Evolutionary conservation across 2,113 vertebrate genomes (phyloP), one percentile per base, ranked within the genome.

Genomic region (Tyto alba): DNA sequence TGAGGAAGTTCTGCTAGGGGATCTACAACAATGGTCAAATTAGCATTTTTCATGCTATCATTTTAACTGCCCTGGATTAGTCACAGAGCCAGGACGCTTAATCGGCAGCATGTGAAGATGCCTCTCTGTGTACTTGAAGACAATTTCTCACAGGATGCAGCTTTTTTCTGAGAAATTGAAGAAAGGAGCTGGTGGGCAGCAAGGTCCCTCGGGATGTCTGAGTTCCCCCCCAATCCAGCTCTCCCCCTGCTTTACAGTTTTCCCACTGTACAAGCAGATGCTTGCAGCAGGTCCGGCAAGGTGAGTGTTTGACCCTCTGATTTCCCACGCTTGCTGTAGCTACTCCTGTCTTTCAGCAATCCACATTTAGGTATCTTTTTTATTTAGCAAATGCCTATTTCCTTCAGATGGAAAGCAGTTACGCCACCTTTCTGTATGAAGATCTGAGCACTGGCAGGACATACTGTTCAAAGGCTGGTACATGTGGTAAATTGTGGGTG

Each of bases 81-180:
- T 68, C 78, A 21, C 21, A 47, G 55, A 55, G 38, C 12, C 38
- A 25, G 21, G 27, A 10, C 2, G 2, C 15, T 20, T 56, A 52
- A 11, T 2, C 1, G 1, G 71, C 7, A 32, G 8, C n/a, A 18
- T 1, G 2, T 62, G 50, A 48, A 73, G 29, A 18, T 67, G 26
- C 30, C 45, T 86, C 0, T 0, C 43, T 76, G 13, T 36, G 26
- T 56, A 36, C 22, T 2, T 16, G 23, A n/a, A 38, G 56, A 69
- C 23, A 57, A 9, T 45, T 60, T 77, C 64, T 40, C 11, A 22
- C 36, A 0, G 1, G 50, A 21, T 57, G 16, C 47, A 82, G 13
- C 60, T 27, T 41, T 64, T 62, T 53, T 52, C 27, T 43, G 50
- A 69, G 57, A 64, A 48, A 36, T 1, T 55, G 55, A 4, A 47